phyloP scores from a whole-genome alignment of 2,797 vertebrate genomes.

The Eulemur albifrons region DNA sequence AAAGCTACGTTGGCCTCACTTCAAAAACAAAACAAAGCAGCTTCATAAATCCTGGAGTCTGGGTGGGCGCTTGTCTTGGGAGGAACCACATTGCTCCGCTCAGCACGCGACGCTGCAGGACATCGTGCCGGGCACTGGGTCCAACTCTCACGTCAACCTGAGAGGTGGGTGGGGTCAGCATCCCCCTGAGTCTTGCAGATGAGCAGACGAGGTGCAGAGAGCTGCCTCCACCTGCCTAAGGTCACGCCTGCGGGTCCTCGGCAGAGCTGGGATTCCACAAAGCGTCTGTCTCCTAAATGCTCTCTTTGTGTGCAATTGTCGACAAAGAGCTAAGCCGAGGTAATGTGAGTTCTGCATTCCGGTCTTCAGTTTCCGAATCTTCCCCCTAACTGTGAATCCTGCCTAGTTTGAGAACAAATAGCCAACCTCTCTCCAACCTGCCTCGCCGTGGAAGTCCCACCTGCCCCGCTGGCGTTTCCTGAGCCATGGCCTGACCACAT shows the following conservation, averaged over 20 bases:
- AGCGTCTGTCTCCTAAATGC: accelerated
- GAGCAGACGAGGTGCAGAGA: accelerated
- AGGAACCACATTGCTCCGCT: accelerated
- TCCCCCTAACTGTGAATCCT: too few species aligned
- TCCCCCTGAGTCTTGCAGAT: accelerated
- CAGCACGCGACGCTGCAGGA: accelerated
- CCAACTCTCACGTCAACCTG: accelerated
- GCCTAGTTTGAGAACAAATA: accelerated
- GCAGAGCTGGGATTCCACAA: background rate
- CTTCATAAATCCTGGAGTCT: background rate
- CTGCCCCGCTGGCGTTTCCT: accelerated
- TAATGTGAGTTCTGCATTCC: accelerated
- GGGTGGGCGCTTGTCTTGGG: background rate
- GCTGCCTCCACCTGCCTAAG: accelerated
- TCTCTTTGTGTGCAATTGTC: background rate
- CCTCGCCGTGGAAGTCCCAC: accelerated
- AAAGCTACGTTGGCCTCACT: background rate
- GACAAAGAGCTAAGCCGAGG: accelerated
- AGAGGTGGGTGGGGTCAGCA: accelerated
- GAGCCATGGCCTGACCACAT: accelerated
- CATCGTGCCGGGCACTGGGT: accelerated
- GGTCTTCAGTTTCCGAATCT: background rate
- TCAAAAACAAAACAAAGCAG: background rate
- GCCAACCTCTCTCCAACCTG: background rate
- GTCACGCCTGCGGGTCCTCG: accelerated